Evolutionary conservation across 2,113 vertebrate genomes (phyloP).

Genomic region (Hymenochirus boettgeri): DNA sequence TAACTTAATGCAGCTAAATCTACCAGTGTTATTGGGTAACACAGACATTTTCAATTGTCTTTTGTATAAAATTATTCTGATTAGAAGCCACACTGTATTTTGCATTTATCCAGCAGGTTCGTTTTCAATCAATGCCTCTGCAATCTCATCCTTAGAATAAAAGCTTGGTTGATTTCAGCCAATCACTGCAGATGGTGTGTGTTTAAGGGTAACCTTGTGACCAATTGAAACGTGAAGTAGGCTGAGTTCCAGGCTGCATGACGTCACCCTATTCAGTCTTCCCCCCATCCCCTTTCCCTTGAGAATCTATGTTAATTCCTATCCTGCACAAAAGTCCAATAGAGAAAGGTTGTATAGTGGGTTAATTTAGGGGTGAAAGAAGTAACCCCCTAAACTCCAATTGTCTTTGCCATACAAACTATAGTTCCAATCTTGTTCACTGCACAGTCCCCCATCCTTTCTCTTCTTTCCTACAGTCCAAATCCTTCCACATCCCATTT

Average conservation of each 20-base stretch:
- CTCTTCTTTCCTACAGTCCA: constrained; percentile 3
- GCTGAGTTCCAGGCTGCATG: constrained; percentile 12
- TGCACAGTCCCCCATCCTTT: neutral
- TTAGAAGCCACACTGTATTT: too few relatives aligned
- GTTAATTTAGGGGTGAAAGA: neutral
- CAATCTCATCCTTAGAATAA: constrained; percentile 30
- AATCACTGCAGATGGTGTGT: constrained; percentile 22
- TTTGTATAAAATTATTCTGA: too few relatives aligned
- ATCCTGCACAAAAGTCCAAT: neutral
- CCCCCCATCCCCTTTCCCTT: constrained; percentile 13
- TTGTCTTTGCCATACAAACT: neutral
- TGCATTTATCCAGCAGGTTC: too few relatives aligned
- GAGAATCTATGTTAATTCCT: constrained; percentile 19
- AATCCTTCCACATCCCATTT: constrained; percentile 35
- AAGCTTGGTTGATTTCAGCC: neutral
- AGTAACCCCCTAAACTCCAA: neutral
- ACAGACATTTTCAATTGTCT: too few relatives aligned
- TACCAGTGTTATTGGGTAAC: too few relatives aligned
- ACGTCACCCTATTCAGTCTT: constrained; percentile 20
- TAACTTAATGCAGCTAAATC: too few relatives aligned
- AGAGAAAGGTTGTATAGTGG: neutral
- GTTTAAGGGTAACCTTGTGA: constrained; percentile 6
- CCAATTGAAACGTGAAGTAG: constrained; percentile 9
- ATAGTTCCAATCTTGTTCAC: neutral
- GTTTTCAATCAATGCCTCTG: constrained; percentile 3